phyloP scores from a whole-genome alignment of 2,888 invertebrate genomes.

The Piscicola geometra region DNA sequence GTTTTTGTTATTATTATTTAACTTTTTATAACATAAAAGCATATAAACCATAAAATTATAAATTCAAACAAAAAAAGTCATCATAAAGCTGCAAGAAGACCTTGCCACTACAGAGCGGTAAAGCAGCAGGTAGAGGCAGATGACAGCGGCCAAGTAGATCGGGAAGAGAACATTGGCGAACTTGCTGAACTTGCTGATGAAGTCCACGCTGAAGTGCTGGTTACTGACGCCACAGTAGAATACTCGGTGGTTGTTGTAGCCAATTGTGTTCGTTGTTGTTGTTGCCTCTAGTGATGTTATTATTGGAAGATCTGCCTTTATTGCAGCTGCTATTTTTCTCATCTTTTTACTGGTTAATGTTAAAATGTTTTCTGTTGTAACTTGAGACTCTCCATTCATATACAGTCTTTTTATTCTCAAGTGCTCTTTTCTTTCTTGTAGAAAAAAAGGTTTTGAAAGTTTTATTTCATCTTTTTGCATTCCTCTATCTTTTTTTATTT shows the following conservation, averaged over 20 bases:
- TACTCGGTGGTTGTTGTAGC: no score
- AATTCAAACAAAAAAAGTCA: background rate
- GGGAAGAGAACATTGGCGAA: conserved; percentile 50
- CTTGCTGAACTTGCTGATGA: conserved; percentile 49
- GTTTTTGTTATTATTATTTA: no score
- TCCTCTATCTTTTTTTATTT: no score
- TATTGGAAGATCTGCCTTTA: background rate
- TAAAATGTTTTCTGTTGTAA: no score
- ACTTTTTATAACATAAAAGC: no score
- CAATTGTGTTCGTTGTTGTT: background rate
- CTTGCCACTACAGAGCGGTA: conserved; percentile 49
- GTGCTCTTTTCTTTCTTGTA: no score
- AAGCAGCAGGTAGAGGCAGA: conserved; percentile 52
- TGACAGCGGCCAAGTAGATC: conserved; percentile 51
- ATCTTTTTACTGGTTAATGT: no score
- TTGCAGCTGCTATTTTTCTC: background rate
- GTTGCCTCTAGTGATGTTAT: background rate
- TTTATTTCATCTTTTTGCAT: no score
- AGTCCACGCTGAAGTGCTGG: conserved; percentile 41
- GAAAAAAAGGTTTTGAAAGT: no score
- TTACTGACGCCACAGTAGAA: background rate
- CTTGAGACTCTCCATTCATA: no score
- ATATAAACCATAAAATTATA: background rate
- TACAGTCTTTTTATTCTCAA: no score
- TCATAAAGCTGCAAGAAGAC: background rate